Evolutionary conservation across 1,140 invertebrate genomes (phyloP).

Genomic region (Apis cerana): DNA sequence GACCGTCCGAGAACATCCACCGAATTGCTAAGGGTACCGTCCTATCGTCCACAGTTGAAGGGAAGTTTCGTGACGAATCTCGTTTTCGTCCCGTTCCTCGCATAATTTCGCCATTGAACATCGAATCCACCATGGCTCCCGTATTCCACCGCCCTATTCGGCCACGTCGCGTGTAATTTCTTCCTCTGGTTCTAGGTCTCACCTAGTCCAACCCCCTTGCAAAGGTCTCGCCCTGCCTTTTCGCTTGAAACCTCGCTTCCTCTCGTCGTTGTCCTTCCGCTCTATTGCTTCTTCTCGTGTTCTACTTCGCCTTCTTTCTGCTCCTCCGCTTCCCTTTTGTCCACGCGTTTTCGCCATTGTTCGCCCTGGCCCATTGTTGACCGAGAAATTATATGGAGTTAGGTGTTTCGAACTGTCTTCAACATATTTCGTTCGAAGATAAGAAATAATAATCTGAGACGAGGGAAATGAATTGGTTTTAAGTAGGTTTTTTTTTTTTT

Average conservation of each 20-base stretch:
- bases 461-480: no score
- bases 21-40: constrained; percentile 57
- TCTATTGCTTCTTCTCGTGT: neutral
- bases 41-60: constrained; percentile 35
- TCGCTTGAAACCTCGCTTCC: neutral
- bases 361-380: neutral
- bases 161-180: constrained; percentile 20
- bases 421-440: no score
- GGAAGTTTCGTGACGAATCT: constrained; percentile 65
- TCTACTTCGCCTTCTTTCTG: neutral
- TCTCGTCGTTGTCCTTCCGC: neutral
- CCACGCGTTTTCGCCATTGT: neutral
- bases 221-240: neutral
- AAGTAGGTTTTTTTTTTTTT: no score
- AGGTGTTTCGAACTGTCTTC: neutral
- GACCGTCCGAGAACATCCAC: constrained; percentile 55
- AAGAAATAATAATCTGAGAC: no score
- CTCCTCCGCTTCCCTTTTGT: no score
- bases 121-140: constrained; percentile 18
- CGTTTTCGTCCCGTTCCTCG: constrained; percentile 57
- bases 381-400: neutral
- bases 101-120: constrained; percentile 65
- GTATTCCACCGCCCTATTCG: neutral
- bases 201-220: neutral
- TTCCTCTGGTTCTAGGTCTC: constrained; percentile 9